Base-by-base conservation (phyloP, 2,888 invertebrate species). In the Acleris laterana region DNA sequence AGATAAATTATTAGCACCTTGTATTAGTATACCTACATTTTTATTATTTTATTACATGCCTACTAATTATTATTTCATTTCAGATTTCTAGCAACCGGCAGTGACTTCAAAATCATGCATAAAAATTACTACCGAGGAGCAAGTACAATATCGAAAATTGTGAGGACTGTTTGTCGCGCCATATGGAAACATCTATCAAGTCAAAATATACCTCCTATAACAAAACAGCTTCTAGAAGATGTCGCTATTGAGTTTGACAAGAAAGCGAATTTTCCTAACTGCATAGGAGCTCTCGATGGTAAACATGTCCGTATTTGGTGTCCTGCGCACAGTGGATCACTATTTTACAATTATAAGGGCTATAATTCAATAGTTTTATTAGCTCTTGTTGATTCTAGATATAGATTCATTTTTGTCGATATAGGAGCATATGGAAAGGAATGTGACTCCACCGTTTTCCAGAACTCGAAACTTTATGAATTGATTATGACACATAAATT, bases 121-220 rank as follows among this genome's bases (percentile, higher is more conserved):
- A 53, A 56, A 13, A 62, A 44, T 62, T 42, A 38, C 42, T 67
- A 62, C 28, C 59, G 59, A 63, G 61, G 65, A 66, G 60, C 61
- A 66, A 61, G 65, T 63, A 66, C 61, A 61, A 42, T 63, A 66
- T 28, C 66, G 63, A 44, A 44, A 57, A 57, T 66, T 66, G 44
- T 50, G 51, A 68, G 63, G 63, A 52, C 52, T 66, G 57, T 52
- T 63, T 42, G 62, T 66, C 22, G 60, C 55, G 51, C 38, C 62
- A 58, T 66, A 66, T 66, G 66, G 66, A 57, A 59, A 58, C 38
- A 28, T 63, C 65, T 65, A 65, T 63, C 65, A 17, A 56, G 19
- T 49, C 19, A 49, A 49, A 19, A 19, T 61, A 48, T 63, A 59
- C 63, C 58, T 17, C 57, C 46, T 46, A 58, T 57, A 51, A 59